Evolutionary conservation across 2,797 vertebrate genomes (phyloP), one percentile per base, ranked within the genome.

Genomic region (Poeciliopsis gracilis): DNA sequence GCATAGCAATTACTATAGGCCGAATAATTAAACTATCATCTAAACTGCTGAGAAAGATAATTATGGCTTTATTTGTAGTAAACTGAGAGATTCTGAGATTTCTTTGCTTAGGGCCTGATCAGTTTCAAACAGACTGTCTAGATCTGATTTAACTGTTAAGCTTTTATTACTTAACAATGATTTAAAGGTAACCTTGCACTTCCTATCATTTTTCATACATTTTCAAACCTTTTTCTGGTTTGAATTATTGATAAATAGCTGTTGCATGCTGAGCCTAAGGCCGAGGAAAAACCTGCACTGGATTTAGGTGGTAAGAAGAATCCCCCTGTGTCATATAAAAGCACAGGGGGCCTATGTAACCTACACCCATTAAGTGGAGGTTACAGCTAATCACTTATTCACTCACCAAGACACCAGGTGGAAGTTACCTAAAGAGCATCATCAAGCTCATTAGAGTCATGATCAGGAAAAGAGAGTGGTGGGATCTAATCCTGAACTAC

Each of bases 211-310:
- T 90, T 89, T 93, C 82, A 90, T 91, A 89, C 92, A 87, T 94
- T 93, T 90, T 84, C 81, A 90, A 88, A 86, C 82, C 90, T 91
- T 90, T 89, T 88, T 55, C 20, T 83, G 78, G 76, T 82, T 82
- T 94, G 90, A 94, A 94, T 95, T 94, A 95, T 94, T 95, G 92
- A 95, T 94, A 90, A 90, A 92, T 88, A 79, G 85, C 93, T 95
- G 93, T 93, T 95, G 91, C 93, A 92, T 85, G 90, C 92, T 89
- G 91, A 90, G 91, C 67, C 73, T 76, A 82, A 83, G 87, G 78
- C 41, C 38, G 74, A 63, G 1, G 28, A n/a, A 90, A 94, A 88
- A 80, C 43, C 11, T 61, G 93, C 82, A 88, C 82, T 70, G 91
- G 93, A 90, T 23, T 53, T 0, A 0, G 4, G 0, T 2, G 4